A percentile compares a stretch with the other conserved stretches of the same genome.
Conservation (phyloP, 2,888 invertebrate genomes). For the Sinelater perroti region DNA sequence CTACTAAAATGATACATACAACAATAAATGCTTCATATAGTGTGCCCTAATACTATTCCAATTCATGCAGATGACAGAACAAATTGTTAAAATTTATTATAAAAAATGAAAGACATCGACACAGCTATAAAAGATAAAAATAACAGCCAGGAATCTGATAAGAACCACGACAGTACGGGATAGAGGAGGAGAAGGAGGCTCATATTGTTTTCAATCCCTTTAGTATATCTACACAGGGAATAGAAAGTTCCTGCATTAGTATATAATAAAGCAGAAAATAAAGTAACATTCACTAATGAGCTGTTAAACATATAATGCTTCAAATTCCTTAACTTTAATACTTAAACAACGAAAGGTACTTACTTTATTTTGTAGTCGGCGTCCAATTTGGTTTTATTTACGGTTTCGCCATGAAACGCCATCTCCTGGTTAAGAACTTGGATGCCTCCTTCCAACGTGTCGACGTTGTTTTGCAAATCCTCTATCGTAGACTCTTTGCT, state of each 20-base stretch:
- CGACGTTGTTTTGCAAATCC: slow-evolving; percentile 60
- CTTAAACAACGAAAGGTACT: slow-evolving; percentile 26
- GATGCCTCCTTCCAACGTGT: slow-evolving; percentile 60
- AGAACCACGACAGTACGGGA: slow-evolving; percentile 46
- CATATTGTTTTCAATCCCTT: slow-evolving; percentile 45
- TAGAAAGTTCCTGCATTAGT: no score
- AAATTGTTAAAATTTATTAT: slow-evolving; percentile 28
- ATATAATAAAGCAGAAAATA: slow-evolving; percentile 24
- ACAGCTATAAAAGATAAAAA: slow-evolving; percentile 43
- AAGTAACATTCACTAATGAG: slow-evolving; percentile 17
- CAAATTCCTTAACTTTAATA: neutral
- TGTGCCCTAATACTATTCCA: neutral
- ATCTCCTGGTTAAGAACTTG: slow-evolving; percentile 61
- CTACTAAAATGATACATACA: no score
- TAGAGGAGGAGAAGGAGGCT: slow-evolving; percentile 46
- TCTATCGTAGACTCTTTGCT: slow-evolving; percentile 58
- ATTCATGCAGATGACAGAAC: slow-evolving; percentile 24
- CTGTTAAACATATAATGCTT: slow-evolving; percentile 4
- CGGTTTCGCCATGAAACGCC: slow-evolving; percentile 55
- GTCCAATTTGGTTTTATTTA: slow-evolving; percentile 54
- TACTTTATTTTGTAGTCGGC: slow-evolving; percentile 62
- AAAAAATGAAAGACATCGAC: slow-evolving; percentile 33
- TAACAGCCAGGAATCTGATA: slow-evolving; percentile 42
- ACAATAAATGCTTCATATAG: neutral
- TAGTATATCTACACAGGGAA: slow-evolving; percentile 49